Evolutionary conservation across 2,797 vertebrate genomes (phyloP).

Genomic region (Pangasius sanitwongsei): DNA sequence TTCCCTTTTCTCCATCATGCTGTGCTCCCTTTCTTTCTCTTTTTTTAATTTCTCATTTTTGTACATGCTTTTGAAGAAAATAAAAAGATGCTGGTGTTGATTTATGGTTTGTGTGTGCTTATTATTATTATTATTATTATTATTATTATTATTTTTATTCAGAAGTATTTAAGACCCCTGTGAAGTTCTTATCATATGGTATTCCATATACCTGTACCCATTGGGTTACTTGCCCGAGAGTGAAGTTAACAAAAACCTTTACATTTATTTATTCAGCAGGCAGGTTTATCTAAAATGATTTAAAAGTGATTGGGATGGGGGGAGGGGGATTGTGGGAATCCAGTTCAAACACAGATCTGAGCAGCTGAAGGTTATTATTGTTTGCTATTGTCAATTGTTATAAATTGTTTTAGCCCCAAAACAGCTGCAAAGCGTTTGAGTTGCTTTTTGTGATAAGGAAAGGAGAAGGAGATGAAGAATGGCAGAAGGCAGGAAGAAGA

Average conservation of each 20-base stretch:
- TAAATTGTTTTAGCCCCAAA: background rate
- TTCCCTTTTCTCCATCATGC: conserved; percentile 41
- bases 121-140: background rate
- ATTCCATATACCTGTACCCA: background rate
- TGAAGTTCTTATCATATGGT: background rate
- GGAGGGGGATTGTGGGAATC: background rate
- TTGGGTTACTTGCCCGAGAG: background rate
- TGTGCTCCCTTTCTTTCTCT: conserved; percentile 57
- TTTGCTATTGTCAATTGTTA: background rate
- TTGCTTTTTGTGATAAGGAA: background rate
- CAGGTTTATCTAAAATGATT: background rate
- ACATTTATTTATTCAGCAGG: background rate
- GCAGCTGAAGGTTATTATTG: background rate
- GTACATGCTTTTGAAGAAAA: conserved; percentile 77
- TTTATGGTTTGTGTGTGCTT: conserved; percentile 35
- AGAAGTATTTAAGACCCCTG: background rate
- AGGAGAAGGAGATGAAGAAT: background rate
- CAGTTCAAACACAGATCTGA: background rate
- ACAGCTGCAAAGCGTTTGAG: background rate
- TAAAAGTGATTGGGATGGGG: background rate
- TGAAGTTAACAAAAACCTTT: background rate
- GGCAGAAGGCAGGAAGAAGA: background rate
- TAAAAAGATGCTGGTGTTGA: conserved; percentile 74
- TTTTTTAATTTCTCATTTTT: conserved; percentile 66
- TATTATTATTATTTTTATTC: background rate